phyloP scores from a whole-genome alignment of 2,797 vertebrate genomes.

The Channa striata region DNA sequence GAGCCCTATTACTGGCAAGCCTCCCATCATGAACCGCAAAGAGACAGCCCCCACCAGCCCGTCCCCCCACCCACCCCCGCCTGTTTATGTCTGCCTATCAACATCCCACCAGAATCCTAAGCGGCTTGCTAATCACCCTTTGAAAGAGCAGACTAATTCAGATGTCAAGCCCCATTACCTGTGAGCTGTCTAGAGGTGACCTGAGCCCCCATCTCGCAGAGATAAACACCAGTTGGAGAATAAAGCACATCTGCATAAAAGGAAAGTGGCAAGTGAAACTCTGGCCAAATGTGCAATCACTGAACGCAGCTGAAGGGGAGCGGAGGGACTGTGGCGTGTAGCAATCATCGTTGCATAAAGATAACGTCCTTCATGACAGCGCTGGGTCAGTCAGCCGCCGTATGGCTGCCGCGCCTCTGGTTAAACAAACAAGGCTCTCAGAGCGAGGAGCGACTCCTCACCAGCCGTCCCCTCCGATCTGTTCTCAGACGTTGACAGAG shows the following conservation, averaged over 20 bases:
- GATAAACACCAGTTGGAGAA: slow-evolving; percentile 71
- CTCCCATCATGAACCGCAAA: slow-evolving; percentile 54
- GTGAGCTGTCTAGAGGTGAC: slow-evolving; percentile 76
- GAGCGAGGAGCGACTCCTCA: slow-evolving; percentile 45
- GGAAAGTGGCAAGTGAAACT: slow-evolving; percentile 40
- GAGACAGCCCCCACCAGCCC: slow-evolving; percentile 37
- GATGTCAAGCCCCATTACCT: slow-evolving; percentile 78
- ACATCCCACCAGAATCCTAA: slow-evolving; percentile 66
- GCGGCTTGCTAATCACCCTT: slow-evolving; percentile 73
- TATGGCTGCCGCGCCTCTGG: slow-evolving; percentile 52
- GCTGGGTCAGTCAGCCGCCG: slow-evolving; percentile 60
- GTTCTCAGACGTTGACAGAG: slow-evolving; percentile 44
- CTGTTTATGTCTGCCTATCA: slow-evolving; percentile 64
- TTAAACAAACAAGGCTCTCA: slow-evolving; percentile 61
- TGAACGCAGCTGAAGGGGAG: slow-evolving; percentile 10
- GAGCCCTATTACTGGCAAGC: slow-evolving; percentile 56
- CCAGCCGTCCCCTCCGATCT: slow-evolving; percentile 58
- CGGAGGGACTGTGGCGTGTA: slow-evolving; percentile 10
- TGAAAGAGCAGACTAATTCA: slow-evolving; percentile 76
- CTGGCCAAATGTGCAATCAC: slow-evolving; percentile 54
- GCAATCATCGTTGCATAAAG: slow-evolving; percentile 64
- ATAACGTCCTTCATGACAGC: slow-evolving; percentile 62
- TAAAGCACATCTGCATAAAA: slow-evolving; percentile 73
- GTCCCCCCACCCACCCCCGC: slow-evolving; percentile 19
- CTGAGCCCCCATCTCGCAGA: slow-evolving; percentile 56